Percentiles rank a stretch among this genome's conserved stretches.
Conservation (phyloP, 2,888 invertebrate genomes). For the Drosophila cognata region DNA sequence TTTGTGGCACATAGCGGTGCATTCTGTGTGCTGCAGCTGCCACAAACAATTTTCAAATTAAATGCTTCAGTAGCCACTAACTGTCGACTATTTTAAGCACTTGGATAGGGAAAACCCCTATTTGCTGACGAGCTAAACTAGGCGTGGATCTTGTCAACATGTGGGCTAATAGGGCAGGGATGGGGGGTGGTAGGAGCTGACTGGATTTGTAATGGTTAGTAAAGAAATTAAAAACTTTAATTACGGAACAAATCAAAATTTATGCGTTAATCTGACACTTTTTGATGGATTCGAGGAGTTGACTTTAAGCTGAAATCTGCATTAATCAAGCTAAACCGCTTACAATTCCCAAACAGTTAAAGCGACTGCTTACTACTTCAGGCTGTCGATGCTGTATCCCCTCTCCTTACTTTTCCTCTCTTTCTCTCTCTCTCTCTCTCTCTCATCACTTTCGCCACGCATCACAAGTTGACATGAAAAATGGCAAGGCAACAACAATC, state of each 20-base stretch:
- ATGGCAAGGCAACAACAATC: constrained; percentile 38
- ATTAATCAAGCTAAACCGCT: constrained; percentile 20
- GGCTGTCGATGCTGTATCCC: neutral
- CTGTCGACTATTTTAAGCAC: constrained; percentile 35
- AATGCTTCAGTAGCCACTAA: constrained; percentile 62
- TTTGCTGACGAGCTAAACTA: constrained; percentile 20
- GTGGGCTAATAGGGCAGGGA: constrained; percentile 49
- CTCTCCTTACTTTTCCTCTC: neutral
- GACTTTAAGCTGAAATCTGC: constrained; percentile 1
- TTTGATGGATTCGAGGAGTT: constrained; percentile 1
- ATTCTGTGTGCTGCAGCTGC: constrained; percentile 41
- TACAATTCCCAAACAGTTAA: constrained; percentile 41
- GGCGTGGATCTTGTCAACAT: constrained; percentile 70
- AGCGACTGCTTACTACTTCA: constrained; percentile 3
- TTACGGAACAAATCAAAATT: neutral
- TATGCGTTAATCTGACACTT: neutral
- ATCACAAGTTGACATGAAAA: constrained; percentile 58
- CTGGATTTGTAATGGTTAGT: neutral
- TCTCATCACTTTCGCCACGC: constrained; percentile 48
- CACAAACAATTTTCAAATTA: constrained; percentile 52
- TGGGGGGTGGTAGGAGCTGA: neutral
- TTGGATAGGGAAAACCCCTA: constrained; percentile 57
- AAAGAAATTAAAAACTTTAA: neutral
- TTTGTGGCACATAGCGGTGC: constrained; percentile 49
- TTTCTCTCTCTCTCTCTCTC: constrained; percentile 2